Evolutionary conservation across 2,888 invertebrate species (phyloP).

Genomic region (Oconnorella tubifera): DNA sequence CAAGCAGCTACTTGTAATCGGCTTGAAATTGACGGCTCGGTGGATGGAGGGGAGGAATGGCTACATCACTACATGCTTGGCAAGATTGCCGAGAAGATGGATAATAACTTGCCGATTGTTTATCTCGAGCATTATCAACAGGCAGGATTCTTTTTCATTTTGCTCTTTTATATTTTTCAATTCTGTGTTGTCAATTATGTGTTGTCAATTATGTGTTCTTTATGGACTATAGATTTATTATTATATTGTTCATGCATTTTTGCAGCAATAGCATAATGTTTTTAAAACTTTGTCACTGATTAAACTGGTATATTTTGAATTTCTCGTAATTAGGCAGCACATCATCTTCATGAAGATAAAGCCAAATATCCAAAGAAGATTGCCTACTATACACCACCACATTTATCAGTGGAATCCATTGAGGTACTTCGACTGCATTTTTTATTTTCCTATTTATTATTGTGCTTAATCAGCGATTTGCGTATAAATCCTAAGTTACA

Average conservation of each 20-base stretch:
- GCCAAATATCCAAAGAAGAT: conserved; percentile 81
- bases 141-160: conserved; percentile 56
- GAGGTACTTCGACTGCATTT: too few relatives aligned
- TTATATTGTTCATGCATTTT: too few relatives aligned
- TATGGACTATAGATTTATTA: too few relatives aligned
- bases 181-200: too few relatives aligned
- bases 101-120: conserved; percentile 66
- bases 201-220: too few relatives aligned
- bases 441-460: too few relatives aligned
- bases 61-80: conserved; percentile 91
- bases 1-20: conserved; percentile 58
- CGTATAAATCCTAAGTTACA: too few relatives aligned
- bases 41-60: conserved; percentile 69
- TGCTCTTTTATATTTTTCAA: too few relatives aligned
- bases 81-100: conserved; percentile 84
- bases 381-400: conserved; percentile 73
- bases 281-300: too few relatives aligned
- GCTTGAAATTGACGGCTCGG: conserved; percentile 63
- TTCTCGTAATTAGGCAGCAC: conserved; percentile 13
- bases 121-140: conserved; percentile 77
- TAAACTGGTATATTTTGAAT: too few relatives aligned
- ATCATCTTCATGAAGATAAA: conserved; percentile 67
- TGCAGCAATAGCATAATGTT: too few relatives aligned
- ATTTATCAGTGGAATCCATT: conserved; percentile 83
- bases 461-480: too few relatives aligned